These are phyloP conservation scores for Apodemus sylvaticus DNA, from an alignment of 2,113 vertebrate genomes.

Conservation along the genomic window DNA sequence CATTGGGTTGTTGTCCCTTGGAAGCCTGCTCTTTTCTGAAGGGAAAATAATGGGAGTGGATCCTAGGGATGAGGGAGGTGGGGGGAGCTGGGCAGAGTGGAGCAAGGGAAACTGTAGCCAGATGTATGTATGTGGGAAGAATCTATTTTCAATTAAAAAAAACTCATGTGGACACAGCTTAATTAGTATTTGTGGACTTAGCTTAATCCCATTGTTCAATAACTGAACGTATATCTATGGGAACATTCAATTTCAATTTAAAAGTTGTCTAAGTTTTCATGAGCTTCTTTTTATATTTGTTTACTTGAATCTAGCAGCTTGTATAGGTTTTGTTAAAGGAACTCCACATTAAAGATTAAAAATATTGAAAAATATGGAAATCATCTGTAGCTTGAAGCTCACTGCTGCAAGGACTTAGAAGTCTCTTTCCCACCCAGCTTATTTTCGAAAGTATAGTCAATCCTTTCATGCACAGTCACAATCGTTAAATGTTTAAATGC, in stretches of 20 bases:
- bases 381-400: slow-evolving; percentile 84
- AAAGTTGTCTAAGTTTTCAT: slow-evolving; percentile 80
- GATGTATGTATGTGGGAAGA: background rate
- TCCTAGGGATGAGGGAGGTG: background rate
- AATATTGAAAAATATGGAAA: slow-evolving; percentile 81
- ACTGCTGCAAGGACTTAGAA: slow-evolving; percentile 83
- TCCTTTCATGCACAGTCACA: slow-evolving; percentile 77
- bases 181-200: slow-evolving; percentile 76
- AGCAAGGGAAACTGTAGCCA: background rate
- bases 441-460: slow-evolving; percentile 66
- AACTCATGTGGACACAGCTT: slow-evolving; percentile 67
- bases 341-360: slow-evolving; percentile 80
- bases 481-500: slow-evolving; percentile 69
- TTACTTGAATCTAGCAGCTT: slow-evolving; percentile 82
- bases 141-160: background rate
- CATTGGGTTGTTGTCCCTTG: background rate
- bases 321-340: slow-evolving; percentile 79
- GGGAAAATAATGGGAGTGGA: background rate
- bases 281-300: slow-evolving; percentile 76
- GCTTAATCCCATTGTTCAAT: slow-evolving; percentile 77
- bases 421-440: slow-evolving; percentile 67
- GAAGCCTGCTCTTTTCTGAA: background rate
- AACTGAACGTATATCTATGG: slow-evolving; percentile 55
- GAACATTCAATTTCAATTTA: slow-evolving; percentile 80
- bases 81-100: background rate